These are phyloP conservation scores for Chorisops tibialis DNA, from an alignment of 2,888 invertebrate species.

Conservation along the genomic window DNA sequence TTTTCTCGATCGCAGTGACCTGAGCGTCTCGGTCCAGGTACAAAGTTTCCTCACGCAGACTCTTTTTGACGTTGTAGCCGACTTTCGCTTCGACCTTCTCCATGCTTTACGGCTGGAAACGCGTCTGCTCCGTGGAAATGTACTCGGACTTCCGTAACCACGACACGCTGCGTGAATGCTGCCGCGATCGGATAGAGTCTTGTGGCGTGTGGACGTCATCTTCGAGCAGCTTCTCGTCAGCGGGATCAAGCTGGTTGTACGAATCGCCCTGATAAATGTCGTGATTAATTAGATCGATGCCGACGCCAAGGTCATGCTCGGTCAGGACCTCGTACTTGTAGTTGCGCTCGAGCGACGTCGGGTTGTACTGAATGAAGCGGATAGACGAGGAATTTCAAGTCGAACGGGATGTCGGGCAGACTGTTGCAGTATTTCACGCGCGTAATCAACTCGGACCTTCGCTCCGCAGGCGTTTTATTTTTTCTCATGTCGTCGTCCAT, in stretches of 20 bases:
- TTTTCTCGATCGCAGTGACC: slow-evolving; percentile 95
- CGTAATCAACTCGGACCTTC: slow-evolving; percentile 90
- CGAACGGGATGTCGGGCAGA: slow-evolving; percentile 97
- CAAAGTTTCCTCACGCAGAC: slow-evolving; percentile 83
- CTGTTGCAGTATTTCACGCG: slow-evolving; percentile 95
- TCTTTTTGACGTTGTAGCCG: slow-evolving; percentile 96
- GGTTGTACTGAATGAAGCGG: slow-evolving; percentile 95
- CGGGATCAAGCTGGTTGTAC: slow-evolving; percentile 75
- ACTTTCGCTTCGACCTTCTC: slow-evolving; percentile 99
- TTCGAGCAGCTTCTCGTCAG: slow-evolving; percentile 92
- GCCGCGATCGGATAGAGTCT: slow-evolving; percentile 84
- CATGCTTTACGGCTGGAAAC: slow-evolving; percentile 93
- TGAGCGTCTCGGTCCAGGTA: slow-evolving; percentile 97
- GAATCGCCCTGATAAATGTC: slow-evolving; percentile 85
- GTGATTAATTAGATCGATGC: slow-evolving; percentile 94
- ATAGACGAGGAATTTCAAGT: slow-evolving; percentile 95
- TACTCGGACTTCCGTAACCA: slow-evolving; percentile 99
- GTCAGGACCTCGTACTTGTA: slow-evolving; percentile 96
- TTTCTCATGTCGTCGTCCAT: no score
- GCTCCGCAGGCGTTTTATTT: no score
- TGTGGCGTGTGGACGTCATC: slow-evolving; percentile 89
- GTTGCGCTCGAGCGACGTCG: slow-evolving; percentile 89
- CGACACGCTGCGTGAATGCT: slow-evolving; percentile 95
- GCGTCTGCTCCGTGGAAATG: slow-evolving; percentile 96
- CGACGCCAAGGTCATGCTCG: slow-evolving; percentile 96